Conservation (phyloP, 2,113 vertebrate genomes). For the Puntigrus tetrazona region DNA sequence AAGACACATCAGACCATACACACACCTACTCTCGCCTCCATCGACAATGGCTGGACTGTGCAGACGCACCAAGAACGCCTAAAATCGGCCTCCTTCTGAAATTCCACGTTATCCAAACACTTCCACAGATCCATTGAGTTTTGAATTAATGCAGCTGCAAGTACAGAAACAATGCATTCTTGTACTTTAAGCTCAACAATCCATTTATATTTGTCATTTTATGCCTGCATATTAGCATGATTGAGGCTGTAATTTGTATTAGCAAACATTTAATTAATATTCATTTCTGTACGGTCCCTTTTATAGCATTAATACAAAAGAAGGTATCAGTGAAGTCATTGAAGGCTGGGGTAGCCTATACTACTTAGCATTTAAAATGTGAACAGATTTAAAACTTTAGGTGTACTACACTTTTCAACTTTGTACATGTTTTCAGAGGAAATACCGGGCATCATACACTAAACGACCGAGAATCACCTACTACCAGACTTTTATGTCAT, state of each 20-base stretch:
- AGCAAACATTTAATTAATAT: background rate
- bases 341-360: background rate
- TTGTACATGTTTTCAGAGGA: background rate
- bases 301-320: background rate
- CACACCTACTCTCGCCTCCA: background rate
- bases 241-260: too few species aligned
- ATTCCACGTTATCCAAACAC: background rate
- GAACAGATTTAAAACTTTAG: background rate
- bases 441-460: too few species aligned
- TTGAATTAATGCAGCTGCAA: background rate
- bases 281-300: background rate
- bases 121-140: background rate
- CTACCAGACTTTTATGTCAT: too few species aligned
- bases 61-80: background rate
- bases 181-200: background rate
- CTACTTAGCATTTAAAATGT: background rate
- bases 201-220: background rate
- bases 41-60: slow-evolving; percentile 8
- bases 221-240: background rate
- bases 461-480: background rate
- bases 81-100: background rate
- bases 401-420: background rate
- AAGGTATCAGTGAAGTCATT: background rate
- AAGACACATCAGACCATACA: slow-evolving; percentile 11
- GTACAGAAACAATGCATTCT: background rate